These are phyloP conservation scores for Mixornis gularis DNA, from an alignment of 2,113 vertebrate species.

Conservation along the genomic window DNA sequence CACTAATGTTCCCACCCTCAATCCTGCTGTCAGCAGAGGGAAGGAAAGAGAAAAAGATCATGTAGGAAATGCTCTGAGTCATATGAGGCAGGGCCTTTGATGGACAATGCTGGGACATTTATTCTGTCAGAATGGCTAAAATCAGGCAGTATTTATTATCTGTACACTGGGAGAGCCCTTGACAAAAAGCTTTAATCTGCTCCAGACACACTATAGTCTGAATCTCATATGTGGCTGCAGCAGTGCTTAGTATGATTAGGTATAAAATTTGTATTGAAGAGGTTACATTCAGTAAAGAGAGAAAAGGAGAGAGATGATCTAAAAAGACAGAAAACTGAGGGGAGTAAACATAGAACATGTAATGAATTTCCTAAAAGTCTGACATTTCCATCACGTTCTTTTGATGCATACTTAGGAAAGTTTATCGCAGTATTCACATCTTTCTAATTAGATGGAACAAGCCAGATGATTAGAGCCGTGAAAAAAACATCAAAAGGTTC, in stretches of 20 bases:
- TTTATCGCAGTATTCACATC: slow-evolving; percentile 62
- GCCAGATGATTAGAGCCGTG: slow-evolving; percentile 58
- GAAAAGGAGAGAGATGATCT: not conserved
- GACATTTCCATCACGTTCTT: slow-evolving; percentile 43
- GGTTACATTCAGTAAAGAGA: not conserved
- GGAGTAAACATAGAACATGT: slow-evolving; percentile 7
- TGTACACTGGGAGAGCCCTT: not conserved
- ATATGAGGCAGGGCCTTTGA: not conserved
- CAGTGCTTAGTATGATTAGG: not conserved
- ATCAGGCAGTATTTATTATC: not conserved
- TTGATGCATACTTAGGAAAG: slow-evolving; percentile 59
- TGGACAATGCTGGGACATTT: not conserved
- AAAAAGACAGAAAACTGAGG: not conserved
- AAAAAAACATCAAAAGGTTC: slow-evolving; percentile 67
- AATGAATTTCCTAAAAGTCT: slow-evolving; percentile 53
- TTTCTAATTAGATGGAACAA: slow-evolving; percentile 69
- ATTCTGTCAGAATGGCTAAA: not conserved
- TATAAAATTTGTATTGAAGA: not conserved
- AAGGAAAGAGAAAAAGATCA: not conserved
- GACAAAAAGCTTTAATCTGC: not conserved
- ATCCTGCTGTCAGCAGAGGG: not conserved
- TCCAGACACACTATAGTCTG: not conserved
- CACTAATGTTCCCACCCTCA: not conserved
- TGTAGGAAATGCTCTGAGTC: not conserved
- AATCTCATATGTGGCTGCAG: not conserved